Base-by-base conservation (phyloP, 2,113 vertebrate species). In the Nerophis ophidion region DNA sequence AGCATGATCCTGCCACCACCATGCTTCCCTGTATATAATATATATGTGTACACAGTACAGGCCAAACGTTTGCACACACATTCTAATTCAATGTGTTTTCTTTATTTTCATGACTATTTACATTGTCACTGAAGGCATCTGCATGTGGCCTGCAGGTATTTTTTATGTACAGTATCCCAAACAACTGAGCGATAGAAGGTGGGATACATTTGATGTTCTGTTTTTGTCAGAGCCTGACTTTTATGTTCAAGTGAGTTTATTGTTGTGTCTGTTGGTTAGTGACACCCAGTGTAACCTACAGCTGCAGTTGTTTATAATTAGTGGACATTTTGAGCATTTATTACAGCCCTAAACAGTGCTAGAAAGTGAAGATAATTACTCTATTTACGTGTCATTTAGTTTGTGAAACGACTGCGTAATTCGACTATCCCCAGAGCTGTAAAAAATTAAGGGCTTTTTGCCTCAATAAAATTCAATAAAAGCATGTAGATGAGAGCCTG, bases 401-500 rank as follows among this genome's bases (percentile, higher is more conserved):
- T 12, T 58, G 15, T 13, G 7, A 51, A 46, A 56, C 11, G 2
- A 35, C 54, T 61, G 51, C 26, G 33, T 62, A 69, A 69, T 49
- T 61, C 6, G 3, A 53, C 51, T 34, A 36, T 59, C n/a, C 61
- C 38, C 44, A 60, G 55, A 47, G 47, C 56, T 60, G 49, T 64
- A 62, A 81, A 71, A 72, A 76, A 66, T 44, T 40, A 68, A 16
- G 33, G 34, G 15, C 5, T 67, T 70, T 81, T 74, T 1, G 45
- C 63, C 74, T 71, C 38, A 13, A 56, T 64, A 70, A 72, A 77
- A 54, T n/a, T 17, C 1, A 61, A 87, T 75, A 54, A 82, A 84
- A 86, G 59, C 68, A 19, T 76, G 49, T 76, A 78, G 77, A 83
- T 73, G 71, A 74, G 61, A 72, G 66, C 48, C 71, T 80, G 77